Evolutionary conservation across 2,888 invertebrate species (phyloP).

Genomic region (Chrysolina americana): DNA sequence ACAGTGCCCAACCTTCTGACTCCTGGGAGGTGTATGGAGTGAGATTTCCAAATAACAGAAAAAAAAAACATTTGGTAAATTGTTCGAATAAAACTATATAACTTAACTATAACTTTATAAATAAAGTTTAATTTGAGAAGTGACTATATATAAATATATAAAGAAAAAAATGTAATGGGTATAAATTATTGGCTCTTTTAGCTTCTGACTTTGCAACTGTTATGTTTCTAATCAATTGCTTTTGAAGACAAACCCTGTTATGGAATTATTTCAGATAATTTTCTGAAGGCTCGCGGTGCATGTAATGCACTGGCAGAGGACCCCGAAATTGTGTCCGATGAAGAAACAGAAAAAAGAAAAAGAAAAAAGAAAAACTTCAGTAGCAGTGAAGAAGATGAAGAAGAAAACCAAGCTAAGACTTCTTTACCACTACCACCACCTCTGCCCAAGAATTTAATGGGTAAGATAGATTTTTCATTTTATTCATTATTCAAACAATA

Average conservation of each 20-base stretch:
- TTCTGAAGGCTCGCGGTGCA: neutral
- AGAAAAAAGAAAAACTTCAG: neutral
- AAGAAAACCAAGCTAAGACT: slow-evolving; percentile 1
- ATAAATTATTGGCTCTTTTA: too few relatives aligned
- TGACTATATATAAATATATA: too few relatives aligned
- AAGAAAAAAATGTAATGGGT: too few relatives aligned
- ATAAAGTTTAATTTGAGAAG: too few relatives aligned
- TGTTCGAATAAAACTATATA: too few relatives aligned
- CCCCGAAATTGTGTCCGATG: neutral
- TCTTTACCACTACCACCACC: neutral
- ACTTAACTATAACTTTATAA: too few relatives aligned
- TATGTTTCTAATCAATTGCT: neutral
- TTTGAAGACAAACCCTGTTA: neutral
- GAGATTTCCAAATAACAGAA: too few relatives aligned
- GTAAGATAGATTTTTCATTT: neutral
- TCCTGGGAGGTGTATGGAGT: too few relatives aligned
- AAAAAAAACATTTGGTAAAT: too few relatives aligned
- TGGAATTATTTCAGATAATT: neutral
- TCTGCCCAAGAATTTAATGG: neutral
- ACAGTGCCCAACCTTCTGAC: too few relatives aligned
- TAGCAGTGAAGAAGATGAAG: slow-evolving; percentile 1
- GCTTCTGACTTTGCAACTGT: too few relatives aligned
- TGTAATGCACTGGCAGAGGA: neutral
- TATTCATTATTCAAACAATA: slow-evolving; percentile 1
- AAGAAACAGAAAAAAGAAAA: slow-evolving; percentile 1